Percentiles rank a stretch among this genome's conserved stretches.
These are phyloP conservation scores for Puntigrus tetrazona DNA, from an alignment of 2,113 vertebrate genomes.

Conservation along the genomic window DNA sequence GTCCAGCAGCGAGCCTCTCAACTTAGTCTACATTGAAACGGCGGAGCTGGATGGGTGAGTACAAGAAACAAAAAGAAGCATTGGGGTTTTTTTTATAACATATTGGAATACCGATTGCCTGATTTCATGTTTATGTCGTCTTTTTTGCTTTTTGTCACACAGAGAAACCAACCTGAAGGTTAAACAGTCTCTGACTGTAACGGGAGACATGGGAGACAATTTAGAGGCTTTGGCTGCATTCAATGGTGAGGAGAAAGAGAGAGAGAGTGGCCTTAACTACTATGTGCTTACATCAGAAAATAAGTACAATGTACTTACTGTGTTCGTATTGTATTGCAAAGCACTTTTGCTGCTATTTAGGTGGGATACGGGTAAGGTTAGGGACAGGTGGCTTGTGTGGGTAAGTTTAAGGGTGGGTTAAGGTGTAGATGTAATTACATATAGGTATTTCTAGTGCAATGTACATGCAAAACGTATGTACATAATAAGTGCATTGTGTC, in stretches of 20 bases:
- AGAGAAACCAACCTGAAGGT: constrained; percentile 98
- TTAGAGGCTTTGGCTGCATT: constrained; percentile 84
- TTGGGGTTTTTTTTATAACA: neutral
- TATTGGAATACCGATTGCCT: neutral
- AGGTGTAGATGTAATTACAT: no score
- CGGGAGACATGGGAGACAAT: constrained; percentile 84
- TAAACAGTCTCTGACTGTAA: constrained; percentile 86
- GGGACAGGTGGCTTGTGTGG: no score
- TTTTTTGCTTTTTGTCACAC: constrained; percentile 47
- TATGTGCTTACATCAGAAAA: no score
- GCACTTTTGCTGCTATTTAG: no score
- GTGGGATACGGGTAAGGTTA: no score
- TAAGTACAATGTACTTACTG: no score
- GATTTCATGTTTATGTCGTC: constrained; percentile 8
- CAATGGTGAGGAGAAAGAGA: constrained; percentile 73
- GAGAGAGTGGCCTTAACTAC: no score
- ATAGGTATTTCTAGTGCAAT: no score
- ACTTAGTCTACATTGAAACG: constrained; percentile 91
- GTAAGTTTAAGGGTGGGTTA: no score
- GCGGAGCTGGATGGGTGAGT: constrained; percentile 90
- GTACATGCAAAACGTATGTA: no score
- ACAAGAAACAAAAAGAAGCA: neutral
- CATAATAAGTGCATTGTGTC: no score
- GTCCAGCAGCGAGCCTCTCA: constrained; percentile 91
- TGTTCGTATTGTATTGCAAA: no score